Base-by-base conservation (phyloP, 2,113 vertebrate genomes). In the Gyps fulvus region DNA sequence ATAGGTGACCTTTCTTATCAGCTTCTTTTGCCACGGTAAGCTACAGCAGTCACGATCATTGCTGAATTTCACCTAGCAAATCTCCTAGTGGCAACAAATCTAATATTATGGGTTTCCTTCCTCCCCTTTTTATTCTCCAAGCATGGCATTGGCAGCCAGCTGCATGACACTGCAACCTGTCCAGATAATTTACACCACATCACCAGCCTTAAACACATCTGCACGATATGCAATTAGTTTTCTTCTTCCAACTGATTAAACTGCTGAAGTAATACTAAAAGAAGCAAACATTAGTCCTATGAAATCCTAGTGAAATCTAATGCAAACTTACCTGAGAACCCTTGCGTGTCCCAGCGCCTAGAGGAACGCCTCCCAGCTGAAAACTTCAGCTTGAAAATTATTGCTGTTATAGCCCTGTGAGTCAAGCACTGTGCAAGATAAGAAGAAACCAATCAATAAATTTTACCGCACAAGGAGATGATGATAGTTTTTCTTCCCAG, bases 141-240 rank as follows among this genome's bases (percentile, higher is more conserved):
- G 49, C 0, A 0, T 16, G 31, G 38, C 52, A 18, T 0, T 25
- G 57, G 10, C 82, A 86, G 47, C 34, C 36, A 45, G 34, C 20
- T 2, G 10, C 31, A 9, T 0, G 3, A 23, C 62, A 58, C n/a
- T 0, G 0, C 5, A 27, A 34, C 45, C 50, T 4, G 0, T 3
- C 58, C 49, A 54, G 78, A 14, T 16, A 38, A 34, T 15, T 1
- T 0, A 2, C 15, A 55, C 26, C 17, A 29, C 31, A 59, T 25
- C 58, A 14, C 15, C 67, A 58, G 29, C 43, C 50, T 19, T 8
- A 7, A 55, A 6, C 62, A 21, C n/a, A 1, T 2, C 80, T 16
- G n/a, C 49, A 14, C 0, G 2, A 13, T 4, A 22, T 3, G 2
- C 15, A 7, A 20, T 4, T 4, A 5, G 16, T 23, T 13, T 40